Evolutionary conservation across 2,888 invertebrate species (phyloP).

Genomic region (Thyatira batis): DNA sequence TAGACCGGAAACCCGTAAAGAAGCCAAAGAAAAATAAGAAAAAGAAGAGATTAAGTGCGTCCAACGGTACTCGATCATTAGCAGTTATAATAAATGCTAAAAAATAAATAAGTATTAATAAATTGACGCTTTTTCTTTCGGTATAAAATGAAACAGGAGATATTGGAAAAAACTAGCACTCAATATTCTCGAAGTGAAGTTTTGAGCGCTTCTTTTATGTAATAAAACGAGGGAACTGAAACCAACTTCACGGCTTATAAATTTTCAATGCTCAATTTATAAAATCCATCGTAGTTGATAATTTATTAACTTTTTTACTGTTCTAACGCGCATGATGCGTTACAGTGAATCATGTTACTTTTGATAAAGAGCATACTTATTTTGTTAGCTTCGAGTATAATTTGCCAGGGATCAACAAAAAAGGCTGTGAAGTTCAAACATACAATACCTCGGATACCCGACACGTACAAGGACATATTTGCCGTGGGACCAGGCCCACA

Average conservation of each 20-base stretch:
- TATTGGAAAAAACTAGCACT: neutral
- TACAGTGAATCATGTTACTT: neutral
- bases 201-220: neutral
- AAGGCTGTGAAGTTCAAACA: slow-evolving; percentile 8
- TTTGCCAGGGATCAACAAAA: neutral
- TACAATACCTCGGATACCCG: slow-evolving; percentile 8
- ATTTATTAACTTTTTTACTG: neutral
- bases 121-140: neutral
- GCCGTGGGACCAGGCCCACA: slow-evolving; percentile 29
- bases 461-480: slow-evolving; percentile 44
- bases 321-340: neutral
- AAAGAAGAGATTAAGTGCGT: slow-evolving; percentile 4
- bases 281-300: neutral
- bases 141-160: neutral
- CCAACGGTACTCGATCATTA: slow-evolving; percentile 10
- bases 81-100: slow-evolving; percentile 21
- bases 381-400: neutral
- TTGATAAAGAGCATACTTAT: neutral
- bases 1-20: slow-evolving; percentile 17
- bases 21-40: slow-evolving; percentile 1
- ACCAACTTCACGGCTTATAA: slow-evolving; percentile 2
- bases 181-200: neutral
- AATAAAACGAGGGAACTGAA: neutral
- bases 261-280: slow-evolving; percentile 8
- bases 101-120: slow-evolving; percentile 8